A percentile compares a stretch with the other conserved stretches of the same genome.
phyloP scores from a whole-genome alignment of 2,797 vertebrate species.

The Carcharodon carcharias region DNA sequence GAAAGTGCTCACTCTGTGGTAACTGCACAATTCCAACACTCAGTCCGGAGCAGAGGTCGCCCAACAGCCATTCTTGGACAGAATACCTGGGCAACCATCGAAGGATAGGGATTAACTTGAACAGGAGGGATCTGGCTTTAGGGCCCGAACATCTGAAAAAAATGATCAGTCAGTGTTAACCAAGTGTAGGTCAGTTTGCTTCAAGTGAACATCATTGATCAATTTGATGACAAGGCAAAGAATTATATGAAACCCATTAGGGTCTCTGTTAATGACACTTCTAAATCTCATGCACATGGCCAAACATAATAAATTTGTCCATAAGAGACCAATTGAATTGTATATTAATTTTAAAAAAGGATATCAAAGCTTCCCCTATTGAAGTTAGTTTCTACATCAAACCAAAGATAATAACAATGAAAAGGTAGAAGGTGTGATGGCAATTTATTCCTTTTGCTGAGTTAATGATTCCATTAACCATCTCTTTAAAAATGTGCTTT shows the following conservation, averaged over 20 bases:
- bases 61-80: conserved; percentile 79
- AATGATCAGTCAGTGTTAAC: neutral
- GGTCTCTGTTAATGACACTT: neutral
- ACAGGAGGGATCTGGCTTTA: conserved; percentile 57
- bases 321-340: neutral
- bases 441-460: neutral
- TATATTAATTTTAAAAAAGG: neutral
- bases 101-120: conserved; percentile 70
- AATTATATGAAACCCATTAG: neutral
- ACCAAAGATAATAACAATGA: neutral
- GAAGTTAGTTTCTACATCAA: neutral
- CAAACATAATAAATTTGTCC: neutral
- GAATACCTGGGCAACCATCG: conserved; percentile 87
- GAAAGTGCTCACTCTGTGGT: conserved; percentile 75
- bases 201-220: neutral
- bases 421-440: neutral
- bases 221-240: neutral
- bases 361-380: neutral
- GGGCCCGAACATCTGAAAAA: conserved; percentile 65
- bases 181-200: neutral
- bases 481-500: neutral
- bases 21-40: conserved; percentile 97
- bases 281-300: no score
- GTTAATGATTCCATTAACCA: neutral
- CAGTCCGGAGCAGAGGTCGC: conserved; percentile 81